Evolutionary conservation across 2,888 invertebrate genomes (phyloP), one percentile per base, ranked within the genome.

Genomic region (Ophion slaviceki): DNA sequence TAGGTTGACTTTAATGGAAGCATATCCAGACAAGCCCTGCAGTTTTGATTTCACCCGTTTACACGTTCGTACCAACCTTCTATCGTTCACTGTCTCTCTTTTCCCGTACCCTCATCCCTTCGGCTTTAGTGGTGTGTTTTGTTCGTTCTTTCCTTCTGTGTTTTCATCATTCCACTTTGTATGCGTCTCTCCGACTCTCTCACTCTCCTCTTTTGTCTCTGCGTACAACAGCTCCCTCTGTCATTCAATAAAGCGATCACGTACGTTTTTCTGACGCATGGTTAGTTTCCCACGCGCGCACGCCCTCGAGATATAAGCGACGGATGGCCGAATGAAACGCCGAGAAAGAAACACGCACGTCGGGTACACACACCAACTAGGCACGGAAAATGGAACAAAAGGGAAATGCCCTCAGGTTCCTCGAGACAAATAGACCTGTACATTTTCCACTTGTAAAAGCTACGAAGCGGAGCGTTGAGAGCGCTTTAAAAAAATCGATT

Each of bases 171-270:
- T 72, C 71, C 70, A 67, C 75, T 67, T 78, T 70, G 64, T 61
- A 53, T 72, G 40, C 28, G 11, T 85, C 36, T 75, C 59, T n/a
- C 36, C 70, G 72, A 28, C 75, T 61, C 59, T 64, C 67, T 53
- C 75, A 2, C 32, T 80, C 61, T 28, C 53, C 14, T 53, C 53
- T 28, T 80, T 74, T 68, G 24, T 75, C 67, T 74, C 71, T 36
- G 47, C 70, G 57, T 68, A 68, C 53, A 45, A 68, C 53, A 53
- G 53, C 53, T 53, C 87, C 85, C 85, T 74, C 75, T 67, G 87
- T 84, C 88, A 89, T 90, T 91, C 89, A 89, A 90, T 89, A 91
- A 90, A 90, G 88, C 90, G 87, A 89, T 90, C 91, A 90, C 91
- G 91, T 91, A 91, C 89, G 85, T 80, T 87, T 89, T 89, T 88